Conservation (phyloP, 2,797 vertebrate genomes). For the Sarcoramphus papa region DNA sequence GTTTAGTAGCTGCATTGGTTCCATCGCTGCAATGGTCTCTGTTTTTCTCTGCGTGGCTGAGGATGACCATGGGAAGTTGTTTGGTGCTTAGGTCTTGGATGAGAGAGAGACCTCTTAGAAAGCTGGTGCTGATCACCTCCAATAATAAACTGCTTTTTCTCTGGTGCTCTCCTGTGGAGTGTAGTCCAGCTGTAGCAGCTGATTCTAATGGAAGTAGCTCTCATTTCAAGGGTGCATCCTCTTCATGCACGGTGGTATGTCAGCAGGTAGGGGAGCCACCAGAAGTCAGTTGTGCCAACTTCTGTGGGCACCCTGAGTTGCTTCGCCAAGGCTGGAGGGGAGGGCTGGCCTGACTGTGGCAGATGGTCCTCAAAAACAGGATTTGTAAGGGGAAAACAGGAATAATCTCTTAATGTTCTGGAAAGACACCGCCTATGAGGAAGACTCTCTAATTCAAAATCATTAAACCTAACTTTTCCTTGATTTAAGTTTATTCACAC, state of each 20-base stretch:
- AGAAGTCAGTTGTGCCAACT: not conserved
- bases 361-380: not conserved
- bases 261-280: not conserved
- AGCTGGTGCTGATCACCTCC: not conserved
- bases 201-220: not conserved
- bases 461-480: not conserved
- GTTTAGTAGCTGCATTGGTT: no score
- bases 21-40: rapidly evolving
- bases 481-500: not conserved
- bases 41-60: not conserved
- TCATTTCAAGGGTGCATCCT: no score
- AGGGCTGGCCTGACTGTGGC: not conserved
- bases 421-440: not conserved
- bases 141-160: not conserved
- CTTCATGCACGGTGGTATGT: not conserved
- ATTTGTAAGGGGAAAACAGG: not conserved
- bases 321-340: not conserved
- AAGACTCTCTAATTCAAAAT: not conserved
- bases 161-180: not conserved
- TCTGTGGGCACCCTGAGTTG: not conserved
- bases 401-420: not conserved
- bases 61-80: not conserved
- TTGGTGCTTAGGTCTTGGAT: not conserved
- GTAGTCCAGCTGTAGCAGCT: not conserved
- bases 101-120: not conserved